Conservation (phyloP, 2,888 invertebrate genomes). For the Malthinus flaveolus region DNA sequence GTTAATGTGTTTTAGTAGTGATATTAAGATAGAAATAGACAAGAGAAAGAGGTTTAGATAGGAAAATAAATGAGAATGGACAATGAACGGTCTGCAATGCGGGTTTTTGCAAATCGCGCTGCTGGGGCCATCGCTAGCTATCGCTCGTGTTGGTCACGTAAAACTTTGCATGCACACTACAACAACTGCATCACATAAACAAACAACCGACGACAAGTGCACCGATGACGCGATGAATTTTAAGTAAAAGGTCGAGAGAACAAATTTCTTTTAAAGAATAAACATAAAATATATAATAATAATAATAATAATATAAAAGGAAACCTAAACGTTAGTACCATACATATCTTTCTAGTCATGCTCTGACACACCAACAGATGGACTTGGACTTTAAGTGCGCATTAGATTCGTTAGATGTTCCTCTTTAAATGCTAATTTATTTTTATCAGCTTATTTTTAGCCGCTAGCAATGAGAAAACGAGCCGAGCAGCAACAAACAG, state of each 20-base stretch:
- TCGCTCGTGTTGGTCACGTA: constrained; percentile 43
- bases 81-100: constrained; percentile 32
- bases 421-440: constrained; percentile 48
- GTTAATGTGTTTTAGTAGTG: constrained; percentile 15
- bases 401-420: constrained; percentile 40
- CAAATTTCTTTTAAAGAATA: neutral
- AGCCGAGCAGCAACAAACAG: constrained; percentile 44
- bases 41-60: constrained; percentile 17
- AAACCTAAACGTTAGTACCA: constrained; percentile 4
- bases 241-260: constrained; percentile 14
- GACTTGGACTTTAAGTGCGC: constrained; percentile 37
- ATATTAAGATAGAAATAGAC: constrained; percentile 5
- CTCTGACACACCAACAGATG: constrained; percentile 30
- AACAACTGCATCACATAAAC: constrained; percentile 47
- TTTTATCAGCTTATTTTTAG: constrained; percentile 52
- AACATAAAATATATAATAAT: constrained; percentile 4
- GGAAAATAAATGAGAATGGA: constrained; percentile 24
- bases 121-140: constrained; percentile 35
- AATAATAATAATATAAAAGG: neutral
- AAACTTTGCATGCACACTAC: constrained; percentile 48
- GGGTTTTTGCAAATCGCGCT: constrained; percentile 28
- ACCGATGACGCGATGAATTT: constrained; percentile 34
- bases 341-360: constrained; percentile 24
- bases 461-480: constrained; percentile 48
- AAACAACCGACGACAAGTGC: constrained; percentile 46